These are phyloP conservation scores for Chroicocephalus ridibundus DNA, from an alignment of 2,113 vertebrate genomes.

Conservation along the genomic window DNA sequence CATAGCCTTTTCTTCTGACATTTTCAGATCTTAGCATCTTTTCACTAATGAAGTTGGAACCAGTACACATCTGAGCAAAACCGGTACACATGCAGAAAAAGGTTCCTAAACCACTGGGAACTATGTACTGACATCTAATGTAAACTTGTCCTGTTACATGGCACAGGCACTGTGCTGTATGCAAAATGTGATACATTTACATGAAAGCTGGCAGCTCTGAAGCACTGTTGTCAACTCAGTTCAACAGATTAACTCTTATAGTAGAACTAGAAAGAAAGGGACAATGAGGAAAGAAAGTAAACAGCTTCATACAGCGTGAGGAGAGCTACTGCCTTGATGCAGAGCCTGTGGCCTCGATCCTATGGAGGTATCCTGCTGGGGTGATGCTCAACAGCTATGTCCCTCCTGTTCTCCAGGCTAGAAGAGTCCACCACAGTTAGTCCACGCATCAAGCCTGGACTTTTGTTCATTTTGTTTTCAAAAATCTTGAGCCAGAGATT, in stretches of 20 bases:
- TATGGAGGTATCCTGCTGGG: background rate
- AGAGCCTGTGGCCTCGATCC: background rate
- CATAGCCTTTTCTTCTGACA: background rate
- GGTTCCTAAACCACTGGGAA: background rate
- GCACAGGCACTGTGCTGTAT: background rate
- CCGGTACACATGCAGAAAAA: background rate
- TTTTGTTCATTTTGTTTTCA: background rate
- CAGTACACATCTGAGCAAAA: background rate
- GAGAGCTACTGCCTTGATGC: background rate
- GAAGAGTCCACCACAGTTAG: background rate
- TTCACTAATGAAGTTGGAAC: background rate
- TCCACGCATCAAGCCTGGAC: background rate
- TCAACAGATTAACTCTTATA: background rate
- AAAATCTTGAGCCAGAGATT: background rate
- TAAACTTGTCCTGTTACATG: background rate
- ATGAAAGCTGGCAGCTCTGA: background rate
- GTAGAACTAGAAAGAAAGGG: background rate
- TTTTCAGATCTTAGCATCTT: background rate
- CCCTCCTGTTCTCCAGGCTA: background rate
- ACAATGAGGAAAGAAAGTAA: background rate
- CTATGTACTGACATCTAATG: background rate
- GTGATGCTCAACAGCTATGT: background rate
- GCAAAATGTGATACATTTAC: background rate
- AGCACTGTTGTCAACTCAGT: background rate
- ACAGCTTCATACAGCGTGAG: background rate